phyloP scores from a whole-genome alignment of 2,113 vertebrate species.

The Serinus canaria region DNA sequence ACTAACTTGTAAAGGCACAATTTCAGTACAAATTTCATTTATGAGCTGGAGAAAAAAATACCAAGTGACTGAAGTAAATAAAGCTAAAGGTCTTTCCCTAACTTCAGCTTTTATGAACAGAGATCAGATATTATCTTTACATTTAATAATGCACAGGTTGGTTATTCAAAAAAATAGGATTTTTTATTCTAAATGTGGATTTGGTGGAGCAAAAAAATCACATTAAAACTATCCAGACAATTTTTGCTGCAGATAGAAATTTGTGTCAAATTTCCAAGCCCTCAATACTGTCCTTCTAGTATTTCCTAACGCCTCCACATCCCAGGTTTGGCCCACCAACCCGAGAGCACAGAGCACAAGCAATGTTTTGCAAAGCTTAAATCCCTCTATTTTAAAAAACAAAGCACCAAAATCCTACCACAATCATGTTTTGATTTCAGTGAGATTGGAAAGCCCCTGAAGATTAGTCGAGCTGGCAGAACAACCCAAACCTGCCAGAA shows the following conservation, averaged over 20 bases:
- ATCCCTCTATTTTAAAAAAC: not conserved
- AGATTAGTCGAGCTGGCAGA: not conserved
- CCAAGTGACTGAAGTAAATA: not conserved
- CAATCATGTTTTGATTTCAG: not conserved
- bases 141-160: not conserved
- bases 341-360: accelerated
- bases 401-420: not conserved
- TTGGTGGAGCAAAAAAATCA: not conserved
- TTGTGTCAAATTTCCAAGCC: not conserved
- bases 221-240: not conserved
- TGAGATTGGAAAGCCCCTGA: not conserved
- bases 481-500: conserved; percentile 4
- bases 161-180: not conserved
- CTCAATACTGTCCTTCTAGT: not conserved
- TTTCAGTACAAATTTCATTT: not conserved
- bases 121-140: not conserved
- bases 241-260: not conserved
- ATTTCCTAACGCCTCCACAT: not conserved
- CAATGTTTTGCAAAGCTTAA: not conserved
- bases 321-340: not conserved
- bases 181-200: not conserved
- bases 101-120: not conserved
- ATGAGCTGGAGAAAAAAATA: not conserved
- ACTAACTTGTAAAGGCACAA: not conserved
- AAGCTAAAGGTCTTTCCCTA: not conserved